Evolutionary conservation across 2,797 vertebrate species (phyloP).

Genomic region (Psittacula derbiana): DNA sequence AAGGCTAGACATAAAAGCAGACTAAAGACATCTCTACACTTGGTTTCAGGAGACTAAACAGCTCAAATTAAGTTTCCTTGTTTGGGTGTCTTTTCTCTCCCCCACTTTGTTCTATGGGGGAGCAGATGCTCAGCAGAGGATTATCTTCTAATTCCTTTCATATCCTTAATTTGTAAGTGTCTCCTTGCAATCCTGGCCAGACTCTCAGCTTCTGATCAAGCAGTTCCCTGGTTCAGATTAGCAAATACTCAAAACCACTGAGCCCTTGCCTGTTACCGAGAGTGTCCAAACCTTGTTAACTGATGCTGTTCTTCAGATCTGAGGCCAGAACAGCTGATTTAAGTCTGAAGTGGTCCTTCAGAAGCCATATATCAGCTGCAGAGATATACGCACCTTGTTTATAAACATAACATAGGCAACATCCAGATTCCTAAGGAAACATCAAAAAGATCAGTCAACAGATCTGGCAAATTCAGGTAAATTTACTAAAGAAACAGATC

Average conservation of each 20-base stretch:
- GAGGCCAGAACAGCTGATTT: slow-evolving; percentile 27
- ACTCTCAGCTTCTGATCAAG: background rate
- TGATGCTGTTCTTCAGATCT: slow-evolving; percentile 6
- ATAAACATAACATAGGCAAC: slow-evolving; percentile 1
- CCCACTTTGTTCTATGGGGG: background rate
- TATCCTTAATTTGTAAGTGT: background rate
- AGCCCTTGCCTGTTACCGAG: background rate
- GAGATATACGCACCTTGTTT: background rate
- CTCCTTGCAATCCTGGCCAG: background rate
- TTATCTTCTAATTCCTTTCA: slow-evolving; percentile 9
- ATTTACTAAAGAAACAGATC: background rate
- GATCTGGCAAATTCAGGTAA: slow-evolving; percentile 20
- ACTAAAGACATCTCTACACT: background rate
- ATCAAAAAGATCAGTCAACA: slow-evolving; percentile 27
- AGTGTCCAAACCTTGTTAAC: background rate
- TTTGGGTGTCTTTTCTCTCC: background rate
- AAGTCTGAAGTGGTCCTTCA: background rate
- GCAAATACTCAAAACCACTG: background rate
- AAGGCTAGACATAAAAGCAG: background rate
- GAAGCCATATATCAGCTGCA: background rate
- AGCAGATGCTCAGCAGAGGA: background rate
- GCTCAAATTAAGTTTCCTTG: background rate
- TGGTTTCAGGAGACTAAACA: background rate
- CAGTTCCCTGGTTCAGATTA: background rate
- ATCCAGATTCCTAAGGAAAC: background rate